Base-by-base conservation (phyloP, 2,888 invertebrate genomes). In the Eupithecia tripunctaria region DNA sequence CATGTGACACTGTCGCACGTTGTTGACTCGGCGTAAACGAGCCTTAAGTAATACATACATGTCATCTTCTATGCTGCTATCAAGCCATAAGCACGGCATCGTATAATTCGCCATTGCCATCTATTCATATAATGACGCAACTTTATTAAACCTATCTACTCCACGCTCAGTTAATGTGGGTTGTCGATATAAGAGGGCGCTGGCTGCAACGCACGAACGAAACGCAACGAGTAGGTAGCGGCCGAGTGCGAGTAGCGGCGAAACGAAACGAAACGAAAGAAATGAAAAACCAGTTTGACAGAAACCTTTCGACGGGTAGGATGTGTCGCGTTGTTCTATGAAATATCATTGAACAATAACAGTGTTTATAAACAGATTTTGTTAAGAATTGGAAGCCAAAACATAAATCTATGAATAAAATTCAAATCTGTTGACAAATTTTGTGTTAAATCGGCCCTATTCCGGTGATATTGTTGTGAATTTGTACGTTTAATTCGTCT, bases 341-440 rank as follows among this genome's bases (percentile, higher is more conserved):
- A 80, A 86, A 80, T 86, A 88, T 88, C 90, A 88, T 91, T 91
- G 82, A 85, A 64, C 81, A 90, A 85, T 90, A 88, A 86, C 89
- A 91, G 87, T 94, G 93, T 94, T 93, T 91, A 91, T 91, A 89
- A 91, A 91, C 90, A 90, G 80, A 86, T 84, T 88, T 89, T 81
- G 83, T 78, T 78, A 78, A 81, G 78, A 83, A 81, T 84, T 80
- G 63, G 73, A 78, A 78, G 76, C 79, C 75, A 75, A 73, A 82
- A 79, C 70, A 69, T 75, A 71, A 80, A 68, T 85, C 81, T 64
- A 83, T 88, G 82, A 87, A 85, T 89, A 89, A 87, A 85, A 81
- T 85, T 76, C 32, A 76, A 81, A 68, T 82, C 78, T 85, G 82
- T 82, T 77, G 60, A 77, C 71, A 60, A 68, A 81, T 80, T 68